Evolutionary conservation across 2,113 vertebrate genomes (phyloP).

Genomic region (Engraulis encrasicolus): DNA sequence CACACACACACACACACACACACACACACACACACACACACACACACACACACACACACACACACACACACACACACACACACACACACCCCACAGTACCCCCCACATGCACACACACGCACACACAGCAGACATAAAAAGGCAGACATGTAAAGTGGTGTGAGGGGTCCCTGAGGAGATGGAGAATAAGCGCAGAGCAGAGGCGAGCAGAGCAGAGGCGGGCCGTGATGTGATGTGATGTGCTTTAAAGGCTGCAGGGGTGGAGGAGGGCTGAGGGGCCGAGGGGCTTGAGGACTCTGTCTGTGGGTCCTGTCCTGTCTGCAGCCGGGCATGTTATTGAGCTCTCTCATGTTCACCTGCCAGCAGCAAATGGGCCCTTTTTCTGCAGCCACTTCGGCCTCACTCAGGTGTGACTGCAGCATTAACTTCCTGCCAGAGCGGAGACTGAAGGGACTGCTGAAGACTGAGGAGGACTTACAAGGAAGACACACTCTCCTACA

Average conservation of each 20-base stretch:
- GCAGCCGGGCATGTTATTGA: conserved; percentile 50
- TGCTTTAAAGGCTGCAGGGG: background rate
- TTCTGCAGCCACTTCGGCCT: conserved; percentile 34
- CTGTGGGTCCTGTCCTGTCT: too few relatives aligned
- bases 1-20: background rate
- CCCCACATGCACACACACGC: background rate
- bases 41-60: background rate
- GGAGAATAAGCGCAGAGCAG: too few relatives aligned
- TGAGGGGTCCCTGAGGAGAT: too few relatives aligned
- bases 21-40: background rate
- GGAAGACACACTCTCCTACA: background rate
- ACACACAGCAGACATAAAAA: background rate
- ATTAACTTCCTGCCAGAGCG: conserved; percentile 47
- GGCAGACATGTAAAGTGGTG: background rate
- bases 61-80: background rate
- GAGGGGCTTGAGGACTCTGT: conserved; percentile 25
- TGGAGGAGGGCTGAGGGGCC: conserved; percentile 7
- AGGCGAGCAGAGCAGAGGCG: too few relatives aligned
- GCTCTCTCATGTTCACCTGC: conserved; percentile 50
- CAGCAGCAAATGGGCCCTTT: conserved; percentile 48
- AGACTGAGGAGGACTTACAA: conserved; percentile 12
- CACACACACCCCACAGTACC: conserved; percentile 13
- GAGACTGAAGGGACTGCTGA: conserved; percentile 22
- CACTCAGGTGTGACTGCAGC: conserved; percentile 44
- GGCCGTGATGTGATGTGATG: too few relatives aligned